These are phyloP conservation scores for Drosophila dives DNA, from an alignment of 2,888 invertebrate species.

Conservation along the genomic window DNA sequence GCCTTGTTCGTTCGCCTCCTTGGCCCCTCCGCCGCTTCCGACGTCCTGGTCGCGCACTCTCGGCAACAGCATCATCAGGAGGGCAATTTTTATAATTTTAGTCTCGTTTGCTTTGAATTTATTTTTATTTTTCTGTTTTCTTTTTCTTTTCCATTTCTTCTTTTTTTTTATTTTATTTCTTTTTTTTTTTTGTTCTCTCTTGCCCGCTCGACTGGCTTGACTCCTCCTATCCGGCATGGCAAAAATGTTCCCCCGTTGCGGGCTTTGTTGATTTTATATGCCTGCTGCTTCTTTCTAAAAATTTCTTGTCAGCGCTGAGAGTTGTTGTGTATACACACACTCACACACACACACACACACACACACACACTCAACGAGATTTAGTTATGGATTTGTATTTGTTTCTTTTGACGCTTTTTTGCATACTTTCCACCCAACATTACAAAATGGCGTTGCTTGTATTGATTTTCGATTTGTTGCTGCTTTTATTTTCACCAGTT, in stretches of 20 bases:
- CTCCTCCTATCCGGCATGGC: constrained; percentile 63
- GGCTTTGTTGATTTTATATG: constrained; percentile 58
- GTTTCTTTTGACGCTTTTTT: constrained; percentile 63
- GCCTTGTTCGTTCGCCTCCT: constrained; percentile 46
- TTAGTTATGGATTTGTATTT: constrained; percentile 79
- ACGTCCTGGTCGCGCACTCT: constrained; percentile 56
- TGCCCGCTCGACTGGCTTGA: constrained; percentile 54
- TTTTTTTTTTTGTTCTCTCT: constrained; percentile 30
- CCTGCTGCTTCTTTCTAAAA: constrained; percentile 63
- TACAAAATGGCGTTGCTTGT: constrained; percentile 70
- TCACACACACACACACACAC: constrained; percentile 34
- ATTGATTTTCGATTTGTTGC: constrained; percentile 74
- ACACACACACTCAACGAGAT: constrained; percentile 29
- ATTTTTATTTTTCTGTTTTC: constrained; percentile 69
- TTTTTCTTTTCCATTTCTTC: constrained; percentile 27
- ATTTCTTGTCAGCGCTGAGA: constrained; percentile 59
- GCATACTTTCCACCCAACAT: constrained; percentile 28
- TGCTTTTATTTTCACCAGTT: constrained; percentile 30
- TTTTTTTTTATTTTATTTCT: constrained; percentile 25
- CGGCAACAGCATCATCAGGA: constrained; percentile 64
- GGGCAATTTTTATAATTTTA: constrained; percentile 83
- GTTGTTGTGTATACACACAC: constrained; percentile 40
- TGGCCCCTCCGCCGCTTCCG: constrained; percentile 4
- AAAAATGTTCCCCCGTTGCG: constrained; percentile 52
- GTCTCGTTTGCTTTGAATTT: constrained; percentile 82